Evolutionary conservation across 2,797 vertebrate genomes (phyloP), one percentile per base, ranked within the genome.

Genomic region (Lagodon rhomboides): DNA sequence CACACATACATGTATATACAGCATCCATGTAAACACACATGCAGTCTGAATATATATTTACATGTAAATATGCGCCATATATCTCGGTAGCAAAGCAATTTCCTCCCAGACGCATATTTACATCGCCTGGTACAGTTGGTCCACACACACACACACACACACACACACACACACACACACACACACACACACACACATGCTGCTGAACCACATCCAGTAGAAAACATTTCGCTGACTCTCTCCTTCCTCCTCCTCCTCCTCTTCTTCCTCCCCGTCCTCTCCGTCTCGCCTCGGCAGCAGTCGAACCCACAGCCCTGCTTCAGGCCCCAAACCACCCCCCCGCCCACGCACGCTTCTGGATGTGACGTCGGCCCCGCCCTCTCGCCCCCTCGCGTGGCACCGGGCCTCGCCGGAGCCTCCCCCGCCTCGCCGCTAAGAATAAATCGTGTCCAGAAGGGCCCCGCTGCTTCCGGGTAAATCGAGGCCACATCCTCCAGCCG

Each of bases 361-460:
- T 44, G 86, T 90, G 89, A 93, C 77, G 75, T 94, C 82, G 75
- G 82, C 46, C 73, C 77, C 77, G 65, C 79, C 85, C 87, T 83
- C 84, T 83, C 61, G 71, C 91, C 76, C 85, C 87, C 80, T 85
- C 65, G 73, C 34, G 68, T 84, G 87, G 86, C 89, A 87, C 67
- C 63, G 62, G 81, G 76, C 87, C 87, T 78, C 80, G 41, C 85
- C 75, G 41, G 72, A 85, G 79, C 86, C 87, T 80, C 84, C 87
- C 78, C 85, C 84, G 80, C 85, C 82, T 77, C 72, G 49, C 68
- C 69, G 50, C 92, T 85, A 87, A 92, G 88, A 93, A 94, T 93
- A 94, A 85, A 73, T 62, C 7, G 22, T 8, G 47, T 85, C 83
- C 86, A 51, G 79, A 69, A 2, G 8, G 63, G 56, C 77, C 68